These are phyloP conservation scores for Lichenostomus cassidix DNA, from an alignment of 2,113 vertebrate species.

Conservation along the genomic window DNA sequence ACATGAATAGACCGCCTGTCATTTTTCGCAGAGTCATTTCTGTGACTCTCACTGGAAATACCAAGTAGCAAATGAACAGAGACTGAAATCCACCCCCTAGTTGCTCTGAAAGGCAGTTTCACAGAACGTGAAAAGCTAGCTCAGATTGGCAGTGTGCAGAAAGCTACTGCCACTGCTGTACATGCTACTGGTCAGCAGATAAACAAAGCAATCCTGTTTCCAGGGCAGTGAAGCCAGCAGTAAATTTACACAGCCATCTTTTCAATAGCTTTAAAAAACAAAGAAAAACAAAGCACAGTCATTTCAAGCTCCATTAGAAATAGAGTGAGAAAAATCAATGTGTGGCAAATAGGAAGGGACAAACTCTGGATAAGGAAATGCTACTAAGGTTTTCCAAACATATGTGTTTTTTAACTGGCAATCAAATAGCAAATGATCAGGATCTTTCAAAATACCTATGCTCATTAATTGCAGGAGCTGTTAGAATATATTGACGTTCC, in stretches of 20 bases:
- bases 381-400: background rate
- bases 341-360: conserved; percentile 28
- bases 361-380: background rate
- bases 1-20: background rate
- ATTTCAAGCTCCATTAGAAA: conserved; percentile 49
- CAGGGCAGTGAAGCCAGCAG: background rate
- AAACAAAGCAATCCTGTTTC: conserved; percentile 1
- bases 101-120: background rate
- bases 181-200: conserved; percentile 7
- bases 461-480: background rate
- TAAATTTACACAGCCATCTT: conserved; percentile 28
- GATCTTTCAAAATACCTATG: background rate
- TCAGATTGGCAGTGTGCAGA: background rate
- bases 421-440: background rate
- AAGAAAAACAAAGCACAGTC: background rate
- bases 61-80: background rate
- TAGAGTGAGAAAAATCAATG: conserved; percentile 10
- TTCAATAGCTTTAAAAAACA: conserved; percentile 22
- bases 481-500: background rate
- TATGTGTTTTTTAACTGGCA: background rate
- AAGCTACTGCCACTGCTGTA: background rate
- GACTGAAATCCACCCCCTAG: background rate
- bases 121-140: background rate
- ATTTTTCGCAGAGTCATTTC: background rate
- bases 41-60: background rate